phyloP scores from a whole-genome alignment of 2,113 vertebrate species.

The human region DNA sequence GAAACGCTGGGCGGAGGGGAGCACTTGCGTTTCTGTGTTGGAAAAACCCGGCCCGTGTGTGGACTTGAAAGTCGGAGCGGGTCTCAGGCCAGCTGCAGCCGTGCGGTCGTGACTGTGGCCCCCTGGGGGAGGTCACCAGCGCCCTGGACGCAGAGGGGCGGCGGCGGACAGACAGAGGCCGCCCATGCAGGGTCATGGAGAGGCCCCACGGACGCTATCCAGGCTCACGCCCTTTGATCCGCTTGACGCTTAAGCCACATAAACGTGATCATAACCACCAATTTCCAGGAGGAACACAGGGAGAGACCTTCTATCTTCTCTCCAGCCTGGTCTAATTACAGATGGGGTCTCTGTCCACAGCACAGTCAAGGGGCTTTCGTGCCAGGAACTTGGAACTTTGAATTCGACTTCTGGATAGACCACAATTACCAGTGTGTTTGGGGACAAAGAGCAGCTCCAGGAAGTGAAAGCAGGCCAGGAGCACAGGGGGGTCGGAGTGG shows the following conservation, averaged over 20 bases:
- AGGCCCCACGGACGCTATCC: background rate
- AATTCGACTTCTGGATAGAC: background rate
- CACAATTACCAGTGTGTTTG: background rate
- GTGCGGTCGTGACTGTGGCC: background rate
- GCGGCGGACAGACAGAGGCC: background rate
- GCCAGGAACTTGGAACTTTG: background rate
- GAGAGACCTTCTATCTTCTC: background rate
- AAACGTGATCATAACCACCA: background rate
- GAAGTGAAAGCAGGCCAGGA: background rate
- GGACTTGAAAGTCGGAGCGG: fast-evolving
- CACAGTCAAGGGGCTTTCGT: background rate
- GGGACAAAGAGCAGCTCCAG: background rate
- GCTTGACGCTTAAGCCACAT: background rate
- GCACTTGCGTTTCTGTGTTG: fast-evolving
- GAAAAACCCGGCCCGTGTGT: fast-evolving
- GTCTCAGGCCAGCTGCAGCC: background rate
- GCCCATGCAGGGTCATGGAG: background rate
- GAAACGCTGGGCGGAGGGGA: background rate
- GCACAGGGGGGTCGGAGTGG: fast-evolving
- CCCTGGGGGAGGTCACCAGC: background rate
- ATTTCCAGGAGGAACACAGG: background rate
- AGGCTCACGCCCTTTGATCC: background rate
- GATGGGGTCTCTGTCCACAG: background rate
- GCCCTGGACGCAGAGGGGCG: background rate
- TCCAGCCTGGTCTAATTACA: slow-evolving; percentile 4